Base-by-base conservation (phyloP, 2,797 vertebrate genomes). In the Galagoides demidoff region DNA sequence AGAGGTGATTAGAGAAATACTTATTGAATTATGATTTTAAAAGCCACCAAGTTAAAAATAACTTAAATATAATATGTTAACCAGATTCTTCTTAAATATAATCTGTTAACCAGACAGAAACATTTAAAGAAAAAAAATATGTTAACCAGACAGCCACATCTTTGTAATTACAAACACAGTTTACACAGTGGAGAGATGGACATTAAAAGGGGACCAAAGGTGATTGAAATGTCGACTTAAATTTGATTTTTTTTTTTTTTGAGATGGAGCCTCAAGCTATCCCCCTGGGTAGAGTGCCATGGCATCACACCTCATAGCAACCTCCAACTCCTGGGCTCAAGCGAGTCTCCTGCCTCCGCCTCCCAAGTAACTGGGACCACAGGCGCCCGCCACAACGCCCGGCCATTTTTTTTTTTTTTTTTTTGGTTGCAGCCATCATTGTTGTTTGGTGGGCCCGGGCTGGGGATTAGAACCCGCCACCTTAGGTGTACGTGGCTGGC, bases 161-260 rank as follows among this genome's bases (percentile, higher is more conserved):
- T 79, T 37, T 88, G 86, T 89, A 27, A 66, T 92, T 94, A 90
- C 7, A 95, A 90, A 90, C 4, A 29, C 16, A 31, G 25, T 66
- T 90, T 71, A 31, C 19, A 64, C 29, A 82, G 59, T 88, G 71
- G 52, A 64, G 10, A 14, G 91, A 25, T 43, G 3, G 49, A 92
- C 34, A 90, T 43, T 66, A 55, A 95, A 94, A 76, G 31, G 22
- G 37, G 31, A 49, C 12, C n/a, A 63, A 16, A 90, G 39, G 76
- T 89, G n/a, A 1, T 57, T 78, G 22, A 95, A 77, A 37, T 87
- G 9, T 85, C 87, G 23, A 63, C 49, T 88, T 34, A 78, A 77
- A 31, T 94, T 86, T 82, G 17, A 82, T 85, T 87, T 89, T 90
- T n/a, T n/a, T n/a, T n/a, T n/a, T n/a, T n/a, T n/a, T n/a, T n/a